Evolutionary conservation across 2,113 vertebrate species (phyloP), one percentile per base, ranked within the genome.

Genomic region (Heterotis niloticus): DNA sequence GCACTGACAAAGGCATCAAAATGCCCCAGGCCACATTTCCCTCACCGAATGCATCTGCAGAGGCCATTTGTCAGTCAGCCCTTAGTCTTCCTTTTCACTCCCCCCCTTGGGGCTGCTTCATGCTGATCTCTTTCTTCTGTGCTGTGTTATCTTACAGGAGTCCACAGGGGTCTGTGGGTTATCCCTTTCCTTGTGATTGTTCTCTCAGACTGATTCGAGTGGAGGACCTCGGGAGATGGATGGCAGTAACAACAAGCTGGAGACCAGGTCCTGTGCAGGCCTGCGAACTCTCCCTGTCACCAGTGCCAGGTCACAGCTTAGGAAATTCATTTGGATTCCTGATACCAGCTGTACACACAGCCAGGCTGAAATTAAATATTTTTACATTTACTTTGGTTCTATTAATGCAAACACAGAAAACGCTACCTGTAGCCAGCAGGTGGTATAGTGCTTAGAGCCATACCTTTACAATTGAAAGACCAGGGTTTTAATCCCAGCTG

Each of bases 181-280:
- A 75, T 75, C 74, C 74, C 9, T 28, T 75, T 75, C 74, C 59
- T 75, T 56, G 28, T 57, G n/a, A 64, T 64, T 62, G 74, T 75
- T 62, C 74, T 75, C 24, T 75, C 26, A 28, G 18, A 52, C 5
- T 54, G n/a, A 16, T 17, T 44, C 7, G 23, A 9, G 18, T 34
- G 69, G 12, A 12, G 18, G 68, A 34, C 74, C 28, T 34, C 26
- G 59, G 17, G 59, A 64, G 57, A 64, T 26, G 28, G 59, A 75
- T 75, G 60, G 62, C 57, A 51, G 74, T 75, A 75, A 64, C 17
- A 20, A 57, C 62, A 57, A 28, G 52, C 52, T 52, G 54, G 23
- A 2, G 23, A 57, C 52, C 52, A 59, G 23, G 28, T 52, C 29
- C 16, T 29, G 57, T 29, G 12, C 12, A 24, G 73, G 20, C 16